Evolutionary conservation across 1,140 invertebrate species (phyloP).

Genomic region (Drosophila guanche): DNA sequence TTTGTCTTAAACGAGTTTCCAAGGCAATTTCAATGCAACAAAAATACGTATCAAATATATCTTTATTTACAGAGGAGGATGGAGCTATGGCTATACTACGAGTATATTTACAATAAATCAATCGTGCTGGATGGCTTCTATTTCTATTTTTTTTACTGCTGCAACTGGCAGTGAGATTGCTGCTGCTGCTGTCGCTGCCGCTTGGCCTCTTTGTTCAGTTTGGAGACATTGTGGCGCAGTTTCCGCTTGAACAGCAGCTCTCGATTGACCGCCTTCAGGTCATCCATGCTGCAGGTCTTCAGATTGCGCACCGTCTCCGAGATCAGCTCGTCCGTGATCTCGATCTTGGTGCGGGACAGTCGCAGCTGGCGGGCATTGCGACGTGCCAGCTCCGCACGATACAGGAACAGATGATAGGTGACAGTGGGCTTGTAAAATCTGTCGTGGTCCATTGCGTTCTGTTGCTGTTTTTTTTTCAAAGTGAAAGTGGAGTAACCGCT

Average conservation of each 20-base stretch:
- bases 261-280: constrained; percentile 70
- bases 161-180: not conserved
- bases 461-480: not conserved
- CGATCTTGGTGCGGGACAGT: constrained; percentile 66
- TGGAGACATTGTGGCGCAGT: constrained; percentile 59
- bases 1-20: constrained; percentile 64
- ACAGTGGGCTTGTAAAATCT: constrained; percentile 58
- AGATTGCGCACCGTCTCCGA: constrained; percentile 68
- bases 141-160: not conserved
- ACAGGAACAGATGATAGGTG: constrained; percentile 70
- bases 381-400: constrained; percentile 64
- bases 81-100: no score
- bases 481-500: constrained; percentile 46
- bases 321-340: constrained; percentile 75
- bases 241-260: constrained; percentile 73
- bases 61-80: constrained; percentile 58
- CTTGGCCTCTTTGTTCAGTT: constrained; percentile 58
- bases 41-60: constrained; percentile 62
- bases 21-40: constrained; percentile 46
- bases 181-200: constrained; percentile 3
- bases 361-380: constrained; percentile 64
- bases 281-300: constrained; percentile 71
- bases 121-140: constrained; percentile 12
- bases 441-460: constrained; percentile 55
- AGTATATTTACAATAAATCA: constrained; percentile 56